These are phyloP conservation scores for Sinodicranocentrus sp. DNA, from an alignment of 2,888 invertebrate species.

Conservation along the genomic window DNA sequence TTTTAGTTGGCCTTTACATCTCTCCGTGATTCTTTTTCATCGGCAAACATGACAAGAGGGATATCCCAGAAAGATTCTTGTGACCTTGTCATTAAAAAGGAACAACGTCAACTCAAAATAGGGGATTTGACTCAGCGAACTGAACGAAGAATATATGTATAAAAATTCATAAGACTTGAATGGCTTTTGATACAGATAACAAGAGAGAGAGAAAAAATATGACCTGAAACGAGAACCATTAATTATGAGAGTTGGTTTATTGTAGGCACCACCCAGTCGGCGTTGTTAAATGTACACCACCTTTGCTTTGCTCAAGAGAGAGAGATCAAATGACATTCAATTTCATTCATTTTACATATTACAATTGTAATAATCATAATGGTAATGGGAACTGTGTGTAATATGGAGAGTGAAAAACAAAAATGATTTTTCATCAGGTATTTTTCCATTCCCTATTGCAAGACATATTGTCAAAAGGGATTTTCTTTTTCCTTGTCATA, in stretches of 20 bases:
- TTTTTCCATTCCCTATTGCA: background rate
- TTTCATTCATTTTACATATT: background rate
- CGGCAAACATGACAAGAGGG: background rate
- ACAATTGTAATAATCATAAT: background rate
- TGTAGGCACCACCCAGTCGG: constrained; percentile 6
- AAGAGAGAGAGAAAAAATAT: background rate
- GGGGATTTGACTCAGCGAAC: too few species aligned
- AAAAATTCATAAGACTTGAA: background rate
- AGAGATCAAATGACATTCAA: background rate
- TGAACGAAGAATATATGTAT: background rate
- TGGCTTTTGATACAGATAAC: background rate
- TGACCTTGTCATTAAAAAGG: background rate
- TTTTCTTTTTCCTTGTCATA: background rate
- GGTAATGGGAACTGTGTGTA: background rate
- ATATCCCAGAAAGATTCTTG: background rate
- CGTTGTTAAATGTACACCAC: too few species aligned
- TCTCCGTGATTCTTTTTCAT: too few species aligned
- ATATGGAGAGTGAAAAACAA: too few species aligned
- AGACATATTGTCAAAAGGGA: too few species aligned
- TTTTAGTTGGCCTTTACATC: too few species aligned
- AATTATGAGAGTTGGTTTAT: background rate
- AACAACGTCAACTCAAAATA: too few species aligned
- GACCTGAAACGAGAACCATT: background rate
- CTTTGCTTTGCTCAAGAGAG: too few species aligned
- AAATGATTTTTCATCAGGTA: background rate